Evolutionary conservation across 2,888 invertebrate species (phyloP), one percentile per base, ranked within the genome.

Genomic region (Mythimna lalbum): DNA sequence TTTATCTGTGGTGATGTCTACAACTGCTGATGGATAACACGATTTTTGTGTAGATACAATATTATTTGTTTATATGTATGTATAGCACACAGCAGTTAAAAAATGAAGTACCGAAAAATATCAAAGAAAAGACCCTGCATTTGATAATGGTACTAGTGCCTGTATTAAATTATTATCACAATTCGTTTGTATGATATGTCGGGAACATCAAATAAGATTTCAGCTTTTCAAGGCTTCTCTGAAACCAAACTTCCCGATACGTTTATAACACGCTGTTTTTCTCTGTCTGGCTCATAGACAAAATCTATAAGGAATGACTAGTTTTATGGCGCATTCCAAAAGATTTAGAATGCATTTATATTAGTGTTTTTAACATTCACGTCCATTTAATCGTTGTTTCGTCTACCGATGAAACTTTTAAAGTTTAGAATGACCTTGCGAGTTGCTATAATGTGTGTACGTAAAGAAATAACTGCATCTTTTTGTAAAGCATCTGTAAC

Each of bases 341-440:
- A 73, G 67, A 70, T 74, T 78, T 65, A 73, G 53, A 73, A 72
- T 84, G 83, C 86, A 86, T 73, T 78, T 86, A n/a, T 72, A 69
- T 75, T 68, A 50, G 17, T 62, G 36, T 63, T 62, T 66, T 76
- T 43, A 50, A 17, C 23, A 62, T 62, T 75, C 69, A 60, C 69
- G 66, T 79, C 71, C 23, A 17, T 83, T 88, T 87, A 79, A 88
- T 85, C 77, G 81, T 81, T 89, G 87, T 89, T 88, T 85, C 80
- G 87, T 88, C 88, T 89, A 81, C 81, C 69, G 73, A 78, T 65
- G 75, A 68, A 73, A 61, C 52, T 52, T 84, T 79, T 77, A 69
- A 72, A 78, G 68, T 73, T 74, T 43, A 57, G 31, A 33, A 67
- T 65, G 84, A 78, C 87, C 85, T 88, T 89, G 88, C 55, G 64